Conservation (phyloP, 2,113 vertebrate genomes). For the Macquaria australasica region DNA sequence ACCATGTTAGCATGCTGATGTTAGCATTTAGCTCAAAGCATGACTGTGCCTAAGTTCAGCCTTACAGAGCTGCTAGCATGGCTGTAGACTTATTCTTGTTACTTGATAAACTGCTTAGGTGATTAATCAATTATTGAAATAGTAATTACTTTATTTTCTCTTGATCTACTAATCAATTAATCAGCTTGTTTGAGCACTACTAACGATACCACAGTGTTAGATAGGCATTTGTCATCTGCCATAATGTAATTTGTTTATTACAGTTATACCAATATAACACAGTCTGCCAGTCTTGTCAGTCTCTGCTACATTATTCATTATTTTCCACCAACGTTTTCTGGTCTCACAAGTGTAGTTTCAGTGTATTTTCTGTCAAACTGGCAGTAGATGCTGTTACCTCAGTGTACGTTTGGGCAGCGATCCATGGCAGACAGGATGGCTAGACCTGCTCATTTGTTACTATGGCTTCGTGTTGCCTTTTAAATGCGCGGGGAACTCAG, state of each 20-base stretch:
- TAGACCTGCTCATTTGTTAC: constrained; percentile 55
- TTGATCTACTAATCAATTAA: neutral
- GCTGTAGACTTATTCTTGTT: neutral
- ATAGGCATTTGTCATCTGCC: neutral
- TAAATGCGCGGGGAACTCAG: neutral
- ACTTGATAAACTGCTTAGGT: neutral
- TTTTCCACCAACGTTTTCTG: constrained; percentile 3
- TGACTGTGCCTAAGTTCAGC: too few relatives aligned
- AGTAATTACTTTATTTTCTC: neutral
- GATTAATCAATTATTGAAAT: neutral
- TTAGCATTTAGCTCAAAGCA: neutral
- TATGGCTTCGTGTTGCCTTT: constrained; percentile 31
- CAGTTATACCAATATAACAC: neutral
- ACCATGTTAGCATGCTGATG: neutral
- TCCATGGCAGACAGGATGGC: constrained; percentile 48
- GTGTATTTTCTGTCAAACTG: constrained; percentile 30
- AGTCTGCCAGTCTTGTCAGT: neutral
- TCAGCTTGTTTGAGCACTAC: neutral
- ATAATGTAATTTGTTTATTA: neutral
- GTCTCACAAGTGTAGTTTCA: neutral
- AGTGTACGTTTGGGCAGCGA: constrained; percentile 46
- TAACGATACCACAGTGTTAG: too few relatives aligned
- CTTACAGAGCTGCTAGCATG: neutral
- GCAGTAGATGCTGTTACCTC: constrained; percentile 10
- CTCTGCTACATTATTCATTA: constrained; percentile 6